Base-by-base conservation (phyloP, 2,888 invertebrate species). In the Bellardia pandia region DNA sequence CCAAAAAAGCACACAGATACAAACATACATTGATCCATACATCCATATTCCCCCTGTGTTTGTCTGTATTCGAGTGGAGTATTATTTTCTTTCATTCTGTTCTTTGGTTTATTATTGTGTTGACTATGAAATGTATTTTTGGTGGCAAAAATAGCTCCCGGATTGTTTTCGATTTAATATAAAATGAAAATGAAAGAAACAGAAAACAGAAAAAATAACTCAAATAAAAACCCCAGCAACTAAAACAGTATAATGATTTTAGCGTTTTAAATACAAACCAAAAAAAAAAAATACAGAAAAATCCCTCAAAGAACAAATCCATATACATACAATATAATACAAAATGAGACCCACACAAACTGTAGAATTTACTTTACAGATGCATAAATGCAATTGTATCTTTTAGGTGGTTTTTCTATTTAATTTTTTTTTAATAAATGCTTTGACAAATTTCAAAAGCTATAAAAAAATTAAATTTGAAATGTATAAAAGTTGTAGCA, bases 111-210 rank as follows among this genome's bases (percentile, higher is more conserved):
- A 79, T 74, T 75, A 75, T 75, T 69, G 66, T 69, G 69, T 89
- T 89, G 89, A 89, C 85, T 88, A 89, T 89, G 89, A 91, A 91
- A 92, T 92, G 91, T 92, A 93, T 92, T 92, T 92, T 92, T 92
- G 93, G 91, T 90, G 90, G 92, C 91, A 90, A 89, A 90, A 88
- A 91, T 90, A 91, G 92, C 93, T 92, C 91, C 91, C 92, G 90
- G 91, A 91, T 90, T 91, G 90, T 90, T 88, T 88, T 88, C 82
- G 86, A 80, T 86, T 88, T 80, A 85, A 79, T 88, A 76, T 81
- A 83, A 88, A 88, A 85, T 72, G 71, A 79, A 88, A 85, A 62
- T 78, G 40, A 77, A 62, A 76, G 60, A 45, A 48, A 53, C 48
- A 51, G 40, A 11, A 37, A 58, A 23, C 40, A 75, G 23, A 69